These are phyloP conservation scores for Anabacerthia variegaticeps DNA, from an alignment of 2,797 vertebrate genomes.

Conservation along the genomic window DNA sequence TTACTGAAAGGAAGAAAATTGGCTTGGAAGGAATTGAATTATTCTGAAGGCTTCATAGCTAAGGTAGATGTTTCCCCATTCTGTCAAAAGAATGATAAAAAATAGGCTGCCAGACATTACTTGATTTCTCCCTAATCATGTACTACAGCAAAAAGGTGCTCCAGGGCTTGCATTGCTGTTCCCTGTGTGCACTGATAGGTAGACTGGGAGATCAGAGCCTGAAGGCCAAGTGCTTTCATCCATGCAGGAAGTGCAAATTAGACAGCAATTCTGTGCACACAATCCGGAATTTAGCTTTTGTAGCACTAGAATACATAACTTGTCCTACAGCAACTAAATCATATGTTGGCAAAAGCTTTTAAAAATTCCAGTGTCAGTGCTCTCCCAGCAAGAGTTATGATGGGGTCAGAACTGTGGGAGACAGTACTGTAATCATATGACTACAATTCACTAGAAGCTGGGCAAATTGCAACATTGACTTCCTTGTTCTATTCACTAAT, in stretches of 20 bases:
- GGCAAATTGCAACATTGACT: not conserved
- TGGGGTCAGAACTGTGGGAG: not conserved
- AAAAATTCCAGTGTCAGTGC: not conserved
- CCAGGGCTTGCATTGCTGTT: not conserved
- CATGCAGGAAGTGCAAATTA: constrained; percentile 20
- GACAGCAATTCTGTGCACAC: not conserved
- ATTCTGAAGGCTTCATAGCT: not conserved
- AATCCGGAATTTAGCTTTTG: not conserved
- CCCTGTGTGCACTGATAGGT: not conserved
- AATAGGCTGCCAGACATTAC: not conserved
- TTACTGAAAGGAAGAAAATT: constrained; percentile 12
- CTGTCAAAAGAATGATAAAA: constrained; percentile 54
- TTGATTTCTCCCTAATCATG: constrained; percentile 49
- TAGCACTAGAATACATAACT: not conserved
- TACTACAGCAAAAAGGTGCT: not conserved
- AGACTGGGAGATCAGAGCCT: not conserved
- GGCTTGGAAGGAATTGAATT: not conserved
- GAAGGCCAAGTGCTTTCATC: constrained; percentile 44
- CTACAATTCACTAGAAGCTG: not conserved
- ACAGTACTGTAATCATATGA: not conserved
- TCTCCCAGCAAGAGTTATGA: not conserved
- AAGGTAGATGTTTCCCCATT: constrained; percentile 2
- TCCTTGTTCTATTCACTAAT: not conserved
- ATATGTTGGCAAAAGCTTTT: constrained; percentile 20
- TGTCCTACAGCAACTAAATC: constrained; percentile 21